Evolutionary conservation across 2,888 invertebrate genomes (phyloP), one percentile per base, ranked within the genome.

Genomic region (Parthenolecanium corni): DNA sequence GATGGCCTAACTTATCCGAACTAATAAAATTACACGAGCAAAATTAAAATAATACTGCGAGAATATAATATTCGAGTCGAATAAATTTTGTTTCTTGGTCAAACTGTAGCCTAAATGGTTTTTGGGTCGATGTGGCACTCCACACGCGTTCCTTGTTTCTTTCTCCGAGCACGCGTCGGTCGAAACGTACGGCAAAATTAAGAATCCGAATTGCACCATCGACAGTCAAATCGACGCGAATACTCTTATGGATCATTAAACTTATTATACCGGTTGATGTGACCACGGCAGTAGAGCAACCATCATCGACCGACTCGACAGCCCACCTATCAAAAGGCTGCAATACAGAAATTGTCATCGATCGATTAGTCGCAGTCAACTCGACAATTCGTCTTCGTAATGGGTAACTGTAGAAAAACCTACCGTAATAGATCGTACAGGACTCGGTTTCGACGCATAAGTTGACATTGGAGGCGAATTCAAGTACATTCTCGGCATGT

Each of bases 241-340:
- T 61, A 61, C 47, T 40, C 23, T 61, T 61, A 38, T 49, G 47
- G n/a, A 61, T 61, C 61, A 61, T 51, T 40, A 61, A 51, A 38
- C 61, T 61, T 36, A 61, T 61, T 20, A 61, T 61, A 61, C 61
- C 61, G 21, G 38, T 38, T 6, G 61, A 61, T 51, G 51, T 61
- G 18, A 61, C 61, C 18, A 61, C 61, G n/a, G 61, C 61, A 6
- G 61, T 40, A 11, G 61, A 49, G 23, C 49, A 61, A 6, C 40
- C 40, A 21, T 61, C 61, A 21, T 61, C 61, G 20, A 51, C 20
- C 5, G 61, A 40, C 21, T 61, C 61, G n/a, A 61, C 31, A 2
- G 61, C 49, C 61, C 61, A 61, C 16, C 51, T 16, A 51, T 61
- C 61, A 16, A 49, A 61, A 21, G 49, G 47, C 61, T 61, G 24